A percentile compares a stretch with the other conserved stretches of the same genome.
Conservation (phyloP, 1,140 invertebrate species). For the Pseudomyrmex cubaensis region DNA sequence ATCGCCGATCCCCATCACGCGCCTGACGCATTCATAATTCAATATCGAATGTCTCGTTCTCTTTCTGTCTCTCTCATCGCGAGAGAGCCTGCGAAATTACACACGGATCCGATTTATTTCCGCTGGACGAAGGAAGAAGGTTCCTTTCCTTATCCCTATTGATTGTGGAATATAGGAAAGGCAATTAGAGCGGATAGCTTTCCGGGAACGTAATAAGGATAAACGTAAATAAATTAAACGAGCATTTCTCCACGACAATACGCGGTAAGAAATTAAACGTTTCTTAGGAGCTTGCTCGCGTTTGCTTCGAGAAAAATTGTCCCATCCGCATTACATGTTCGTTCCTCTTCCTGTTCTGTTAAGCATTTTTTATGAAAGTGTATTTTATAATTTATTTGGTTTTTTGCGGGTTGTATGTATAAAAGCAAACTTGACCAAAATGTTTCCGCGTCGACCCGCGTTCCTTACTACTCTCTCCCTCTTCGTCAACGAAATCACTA, state of each 20-base stretch:
- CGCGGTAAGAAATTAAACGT: neutral
- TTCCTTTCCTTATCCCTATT: slow-evolving; percentile 33
- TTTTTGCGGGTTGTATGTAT: neutral
- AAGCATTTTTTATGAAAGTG: too few species aligned
- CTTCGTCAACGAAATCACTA: slow-evolving; percentile 11
- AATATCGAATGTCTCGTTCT: slow-evolving; percentile 56
- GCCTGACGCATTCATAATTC: slow-evolving; percentile 74
- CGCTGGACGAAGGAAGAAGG: neutral
- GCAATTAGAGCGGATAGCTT: neutral
- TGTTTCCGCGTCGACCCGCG: neutral
- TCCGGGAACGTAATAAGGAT: slow-evolving; percentile 36
- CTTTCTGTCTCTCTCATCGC: neutral
- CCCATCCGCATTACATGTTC: neutral
- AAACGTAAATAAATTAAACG: slow-evolving; percentile 49
- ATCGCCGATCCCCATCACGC: slow-evolving; percentile 22
- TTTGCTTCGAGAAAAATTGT: neutral
- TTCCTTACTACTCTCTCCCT: neutral
- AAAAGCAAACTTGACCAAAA: neutral
- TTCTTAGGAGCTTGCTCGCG: neutral
- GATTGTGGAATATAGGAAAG: slow-evolving; percentile 13
- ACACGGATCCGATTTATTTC: slow-evolving; percentile 47
- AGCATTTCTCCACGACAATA: neutral
- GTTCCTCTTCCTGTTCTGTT: neutral
- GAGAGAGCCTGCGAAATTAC: slow-evolving; percentile 37
- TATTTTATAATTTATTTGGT: neutral